Conservation (phyloP, 2,113 vertebrate species). For the Chloroceryle aenea region DNA sequence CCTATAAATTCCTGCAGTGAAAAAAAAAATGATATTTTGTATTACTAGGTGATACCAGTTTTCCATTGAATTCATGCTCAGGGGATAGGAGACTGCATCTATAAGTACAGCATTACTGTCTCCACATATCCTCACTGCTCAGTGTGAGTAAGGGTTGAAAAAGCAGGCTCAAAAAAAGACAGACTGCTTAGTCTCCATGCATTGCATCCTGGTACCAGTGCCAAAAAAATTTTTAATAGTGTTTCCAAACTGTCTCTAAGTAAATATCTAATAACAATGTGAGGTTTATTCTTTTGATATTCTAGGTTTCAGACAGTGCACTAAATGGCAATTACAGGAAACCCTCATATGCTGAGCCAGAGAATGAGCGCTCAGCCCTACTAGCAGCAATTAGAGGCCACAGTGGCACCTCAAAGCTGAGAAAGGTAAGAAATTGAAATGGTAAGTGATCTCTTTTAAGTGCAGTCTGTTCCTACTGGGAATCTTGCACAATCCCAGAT, state of each 20-base stretch:
- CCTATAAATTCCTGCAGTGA: background rate
- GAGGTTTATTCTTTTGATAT: background rate
- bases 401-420: slow-evolving; percentile 78
- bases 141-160: background rate
- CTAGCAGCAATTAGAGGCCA: slow-evolving; percentile 89
- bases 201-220: background rate
- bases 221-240: background rate
- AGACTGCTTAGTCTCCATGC: background rate
- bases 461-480: background rate
- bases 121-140: background rate
- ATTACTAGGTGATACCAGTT: background rate
- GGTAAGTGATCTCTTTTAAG: background rate
- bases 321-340: slow-evolving; percentile 66
- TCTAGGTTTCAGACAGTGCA: slow-evolving; percentile 75
- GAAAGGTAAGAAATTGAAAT: slow-evolving; percentile 79
- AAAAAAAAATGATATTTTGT: background rate
- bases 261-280: background rate
- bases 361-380: slow-evolving; percentile 86
- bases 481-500: background rate
- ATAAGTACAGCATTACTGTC: background rate
- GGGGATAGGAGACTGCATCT: background rate
- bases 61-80: background rate
- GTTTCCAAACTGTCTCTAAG: background rate
- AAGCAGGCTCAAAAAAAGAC: background rate
- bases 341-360: slow-evolving; percentile 69